Evolutionary conservation across 53 echinoderm and acorn worm genomes (phyloP), one percentile per base, ranked within the genome.

Genomic region (Holothuria scabra): DNA sequence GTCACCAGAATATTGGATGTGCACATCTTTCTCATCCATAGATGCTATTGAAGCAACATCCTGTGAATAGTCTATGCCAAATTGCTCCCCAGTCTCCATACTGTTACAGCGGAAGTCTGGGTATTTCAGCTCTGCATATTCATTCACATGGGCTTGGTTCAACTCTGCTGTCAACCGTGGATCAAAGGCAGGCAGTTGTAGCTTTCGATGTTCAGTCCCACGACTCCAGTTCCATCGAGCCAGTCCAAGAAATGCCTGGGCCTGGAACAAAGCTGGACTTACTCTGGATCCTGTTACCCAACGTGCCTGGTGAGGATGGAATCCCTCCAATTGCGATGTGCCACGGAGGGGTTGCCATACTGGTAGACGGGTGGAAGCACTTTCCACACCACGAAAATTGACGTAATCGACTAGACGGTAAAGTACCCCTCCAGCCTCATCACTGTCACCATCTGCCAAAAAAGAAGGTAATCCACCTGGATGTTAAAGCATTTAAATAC

Each of bases 201-300:
- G 70, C 1, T 69, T 37, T 20, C 34, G 44, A 20, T 69, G 34
- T 35, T 69, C 14, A 3, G 0, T 69, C 7, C 37, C 70, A 69
- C 70, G 33, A 11, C 35, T 69, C 70, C 70, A 69, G 70, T 69
- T 69, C 70, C 70, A 69, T 9, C 35, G 70, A 14, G 70, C 37
- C 16, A 69, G 70, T 35, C 70, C 70, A 28, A 69, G 37, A 38
- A 69, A 69, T 8, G 70, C 37, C 70, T 69, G 34, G 19, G 70
- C 70, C 70, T 69, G 69, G 34, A 69, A 69, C 35, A 48, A 60
- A 30, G 85, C 85, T 31, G 25, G 7, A 74, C 85, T 85, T 10
- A 85, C 85, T 22, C 85, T 28, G 16, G 74, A 57, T 4, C 85
- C 85, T 9, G 85, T 85, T 11, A 85, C 85, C 85, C 85, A 85